phyloP scores from a whole-genome alignment of 2,888 invertebrate genomes.

The Timema cristinae region DNA sequence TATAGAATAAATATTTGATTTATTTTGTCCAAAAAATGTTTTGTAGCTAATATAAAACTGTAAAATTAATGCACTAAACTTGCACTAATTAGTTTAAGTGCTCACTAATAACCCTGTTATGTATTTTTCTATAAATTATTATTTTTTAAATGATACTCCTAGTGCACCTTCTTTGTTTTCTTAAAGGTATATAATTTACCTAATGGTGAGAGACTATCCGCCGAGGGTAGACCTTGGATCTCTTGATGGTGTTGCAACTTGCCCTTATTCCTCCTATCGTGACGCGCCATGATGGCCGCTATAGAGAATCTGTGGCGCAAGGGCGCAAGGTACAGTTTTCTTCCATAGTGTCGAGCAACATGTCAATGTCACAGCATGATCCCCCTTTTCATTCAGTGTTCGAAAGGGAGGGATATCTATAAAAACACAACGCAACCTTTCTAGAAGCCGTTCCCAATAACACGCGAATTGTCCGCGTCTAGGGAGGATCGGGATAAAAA shows the following conservation, averaged over 20 bases:
- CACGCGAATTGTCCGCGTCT: background rate
- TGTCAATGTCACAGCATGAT: conserved; percentile 22
- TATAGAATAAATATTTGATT: too few species aligned
- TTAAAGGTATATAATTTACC: conserved; percentile 39
- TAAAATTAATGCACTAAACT: too few species aligned
- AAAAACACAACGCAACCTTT: background rate
- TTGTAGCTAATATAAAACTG: too few species aligned
- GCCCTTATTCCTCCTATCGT: conserved; percentile 43
- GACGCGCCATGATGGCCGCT: conserved; percentile 88
- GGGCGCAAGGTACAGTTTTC: conserved; percentile 48
- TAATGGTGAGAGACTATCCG: conserved; percentile 41
- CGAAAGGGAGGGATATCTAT: background rate
- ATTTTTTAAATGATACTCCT: background rate
- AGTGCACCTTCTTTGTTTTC: too few species aligned
- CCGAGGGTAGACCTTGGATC: conserved; percentile 7
- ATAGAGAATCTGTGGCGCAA: conserved; percentile 94
- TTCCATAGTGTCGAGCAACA: conserved; percentile 28
- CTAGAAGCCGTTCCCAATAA: background rate
- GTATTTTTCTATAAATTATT: background rate
- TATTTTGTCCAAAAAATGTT: too few species aligned
- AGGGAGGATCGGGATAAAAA: too few species aligned
- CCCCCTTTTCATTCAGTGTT: background rate
- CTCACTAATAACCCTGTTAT: background rate
- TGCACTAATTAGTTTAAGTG: too few species aligned
- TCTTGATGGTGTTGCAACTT: conserved; percentile 28